Evolutionary conservation across 1,140 invertebrate genomes (phyloP).

Genomic region (Zaprionus ornatus): DNA sequence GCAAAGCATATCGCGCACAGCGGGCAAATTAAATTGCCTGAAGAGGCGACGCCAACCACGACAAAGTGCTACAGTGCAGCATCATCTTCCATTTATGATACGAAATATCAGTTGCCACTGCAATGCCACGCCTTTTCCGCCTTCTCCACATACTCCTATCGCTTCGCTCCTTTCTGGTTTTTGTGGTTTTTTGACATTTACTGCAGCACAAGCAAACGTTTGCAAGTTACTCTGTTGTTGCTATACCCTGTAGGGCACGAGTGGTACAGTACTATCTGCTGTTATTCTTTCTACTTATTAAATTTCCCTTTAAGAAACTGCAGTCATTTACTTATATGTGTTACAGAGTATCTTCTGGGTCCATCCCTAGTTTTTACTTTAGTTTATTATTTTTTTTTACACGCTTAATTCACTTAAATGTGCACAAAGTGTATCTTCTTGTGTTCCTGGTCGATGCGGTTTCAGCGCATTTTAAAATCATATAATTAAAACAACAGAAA

Average conservation of each 20-base stretch:
- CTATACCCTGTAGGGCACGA: background rate
- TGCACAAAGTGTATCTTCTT: constrained; percentile 50
- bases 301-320: background rate
- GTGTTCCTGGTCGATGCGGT: constrained; percentile 11
- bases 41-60: constrained; percentile 26
- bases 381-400: background rate
- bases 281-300: background rate
- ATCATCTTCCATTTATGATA: constrained; percentile 20
- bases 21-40: constrained; percentile 37
- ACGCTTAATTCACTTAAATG: constrained; percentile 62
- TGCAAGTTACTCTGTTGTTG: background rate
- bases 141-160: constrained; percentile 6
- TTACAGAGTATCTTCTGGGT: background rate
- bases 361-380: background rate
- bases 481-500: constrained; percentile 47
- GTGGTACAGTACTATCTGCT: background rate
- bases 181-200: constrained; percentile 2
- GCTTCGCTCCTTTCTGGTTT: background rate
- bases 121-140: background rate
- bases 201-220: background rate
- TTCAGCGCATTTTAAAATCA: constrained; percentile 53
- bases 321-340: background rate
- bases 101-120: background rate
- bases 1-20: constrained; percentile 14
- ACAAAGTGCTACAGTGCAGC: constrained; percentile 26